phyloP scores from a whole-genome alignment of 2,888 invertebrate genomes.

The Celastrina argiolus region DNA sequence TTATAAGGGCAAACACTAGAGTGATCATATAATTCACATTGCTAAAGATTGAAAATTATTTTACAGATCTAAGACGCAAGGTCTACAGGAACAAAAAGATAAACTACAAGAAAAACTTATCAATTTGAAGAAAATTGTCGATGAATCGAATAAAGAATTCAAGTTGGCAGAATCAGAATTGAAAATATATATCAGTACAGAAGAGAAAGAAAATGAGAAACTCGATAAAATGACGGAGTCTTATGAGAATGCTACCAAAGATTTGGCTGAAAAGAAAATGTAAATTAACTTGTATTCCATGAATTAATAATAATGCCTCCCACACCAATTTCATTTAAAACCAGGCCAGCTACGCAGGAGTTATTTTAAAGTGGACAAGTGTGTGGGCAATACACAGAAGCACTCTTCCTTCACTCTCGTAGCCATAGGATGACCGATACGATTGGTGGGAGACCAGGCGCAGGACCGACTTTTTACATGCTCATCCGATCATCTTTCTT shows the following conservation, averaged over 20 bases:
- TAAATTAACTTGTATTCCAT: constrained; percentile 47
- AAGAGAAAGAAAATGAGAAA: constrained; percentile 80
- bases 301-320: too few relatives aligned
- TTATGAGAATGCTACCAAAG: constrained; percentile 58
- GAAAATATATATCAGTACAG: constrained; percentile 84
- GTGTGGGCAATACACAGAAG: too few relatives aligned
- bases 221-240: constrained; percentile 78
- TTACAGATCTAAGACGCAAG: constrained; percentile 79
- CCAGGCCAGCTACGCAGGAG: too few relatives aligned
- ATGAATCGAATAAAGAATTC: constrained; percentile 79
- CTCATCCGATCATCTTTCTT: too few relatives aligned
- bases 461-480: too few relatives aligned
- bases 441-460: too few relatives aligned
- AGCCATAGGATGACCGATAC: too few relatives aligned
- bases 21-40: not conserved
- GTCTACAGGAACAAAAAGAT: constrained; percentile 84
- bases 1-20: too few relatives aligned
- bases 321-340: too few relatives aligned
- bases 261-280: constrained; percentile 72
- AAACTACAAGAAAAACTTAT: constrained; percentile 82
- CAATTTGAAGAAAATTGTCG: constrained; percentile 82
- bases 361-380: too few relatives aligned
- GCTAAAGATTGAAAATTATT: constrained; percentile 3
- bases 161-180: constrained; percentile 86
- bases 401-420: too few relatives aligned